phyloP scores from a whole-genome alignment of 2,113 vertebrate species.

The Triplophysa siluroides region DNA sequence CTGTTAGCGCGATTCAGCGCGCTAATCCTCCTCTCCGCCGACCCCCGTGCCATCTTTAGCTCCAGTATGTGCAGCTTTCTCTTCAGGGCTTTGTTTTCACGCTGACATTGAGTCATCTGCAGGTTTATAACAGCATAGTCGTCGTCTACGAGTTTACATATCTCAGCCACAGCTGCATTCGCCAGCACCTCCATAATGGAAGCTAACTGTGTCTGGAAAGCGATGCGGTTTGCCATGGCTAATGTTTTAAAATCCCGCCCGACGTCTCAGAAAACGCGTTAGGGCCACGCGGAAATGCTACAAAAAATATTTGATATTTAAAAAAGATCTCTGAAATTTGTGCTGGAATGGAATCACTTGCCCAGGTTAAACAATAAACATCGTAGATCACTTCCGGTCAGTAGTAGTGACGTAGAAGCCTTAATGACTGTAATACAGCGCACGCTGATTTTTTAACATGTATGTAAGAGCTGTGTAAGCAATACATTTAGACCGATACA shows the following conservation, averaged over 20 bases:
- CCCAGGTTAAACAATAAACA: not conserved
- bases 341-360: not conserved
- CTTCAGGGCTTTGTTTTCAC: constrained; percentile 72
- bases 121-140: constrained; percentile 72
- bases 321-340: not conserved
- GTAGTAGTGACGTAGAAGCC: constrained; percentile 45
- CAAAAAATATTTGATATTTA: no score
- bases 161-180: constrained; percentile 75
- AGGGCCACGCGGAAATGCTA: not conserved
- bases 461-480: no score
- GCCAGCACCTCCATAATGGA: constrained; percentile 80
- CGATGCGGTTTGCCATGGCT: constrained; percentile 67
- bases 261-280: not conserved
- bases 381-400: constrained; percentile 43
- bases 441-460: not conserved
- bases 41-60: constrained; percentile 70
- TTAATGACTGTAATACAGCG: constrained; percentile 15
- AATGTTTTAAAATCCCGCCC: not conserved
- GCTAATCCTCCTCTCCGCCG: constrained; percentile 68
- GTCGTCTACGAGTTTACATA: constrained; percentile 76
- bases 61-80: constrained; percentile 73
- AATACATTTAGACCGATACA: no score
- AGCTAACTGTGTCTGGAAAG: constrained; percentile 76
- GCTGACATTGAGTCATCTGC: constrained; percentile 73
- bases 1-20: constrained; percentile 53